Evolutionary conservation across 2,888 invertebrate species (phyloP), one percentile per base, ranked within the genome.

Genomic region (Lithophane semibrunnea): DNA sequence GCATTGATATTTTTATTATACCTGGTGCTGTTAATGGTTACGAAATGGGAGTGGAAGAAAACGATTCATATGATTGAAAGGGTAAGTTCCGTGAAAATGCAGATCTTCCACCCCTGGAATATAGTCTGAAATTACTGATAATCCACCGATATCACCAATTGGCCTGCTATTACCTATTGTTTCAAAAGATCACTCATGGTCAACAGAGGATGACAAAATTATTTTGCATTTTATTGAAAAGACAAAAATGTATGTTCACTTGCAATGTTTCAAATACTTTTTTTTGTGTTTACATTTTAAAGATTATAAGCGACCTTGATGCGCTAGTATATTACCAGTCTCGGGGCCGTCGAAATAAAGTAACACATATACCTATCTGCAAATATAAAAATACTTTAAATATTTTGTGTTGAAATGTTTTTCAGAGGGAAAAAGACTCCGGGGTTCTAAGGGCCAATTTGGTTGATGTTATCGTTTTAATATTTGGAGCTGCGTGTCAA

Each of bases 401-500:
- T 47, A 13, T 49, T 42, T 13, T 42, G 0, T 8, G 67, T 49
- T 21, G 0, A 13, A 24, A 61, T 84, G 1, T 82, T 79, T 78
- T 92, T 80, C 88, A 97, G 96, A 92, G 89, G 72, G 84, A 90
- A 68, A 82, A 78, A 60, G 90, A 94, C 86, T 79, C 95, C 10
- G 93, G 94, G 24, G 83, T 95, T 24, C 88, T 97, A 60, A 93
- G 94, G 79, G 94, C 97, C 0, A 92, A 96, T 68, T 74, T 94
- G 44, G 90, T 95, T 64, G 97, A 98, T 86, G 94, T 97, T 29
- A 89, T 97, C 8, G 89, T 97, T 66, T 93, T 97, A 67, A 95
- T 97, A 64, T 94, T 97, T 81, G 97, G 97, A 5, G 97, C 97
- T 13, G 94, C 97, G 24, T 97, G 97, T 83, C 98, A 98, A 90